phyloP scores from a whole-genome alignment of 2,888 invertebrate genomes.

The Euphydryas editha region DNA sequence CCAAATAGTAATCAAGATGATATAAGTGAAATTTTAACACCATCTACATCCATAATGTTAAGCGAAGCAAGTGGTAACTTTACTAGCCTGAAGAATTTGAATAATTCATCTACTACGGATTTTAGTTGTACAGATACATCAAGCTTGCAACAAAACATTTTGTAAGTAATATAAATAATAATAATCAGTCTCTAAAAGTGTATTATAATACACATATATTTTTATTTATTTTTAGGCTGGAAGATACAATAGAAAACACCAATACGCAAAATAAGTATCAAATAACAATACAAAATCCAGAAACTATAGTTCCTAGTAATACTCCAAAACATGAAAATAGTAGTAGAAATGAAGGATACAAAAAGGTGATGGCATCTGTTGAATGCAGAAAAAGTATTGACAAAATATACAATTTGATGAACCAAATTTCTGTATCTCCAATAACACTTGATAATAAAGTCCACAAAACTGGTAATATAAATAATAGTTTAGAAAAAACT shows the following conservation, averaged over 20 bases:
- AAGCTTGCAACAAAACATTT: conserved; percentile 26
- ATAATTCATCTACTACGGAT: conserved; percentile 45
- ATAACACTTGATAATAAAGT: conserved; percentile 43
- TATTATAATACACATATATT: background rate
- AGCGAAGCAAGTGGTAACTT: conserved; percentile 52
- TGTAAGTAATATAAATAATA: conserved; percentile 25
- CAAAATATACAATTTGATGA: conserved; percentile 70
- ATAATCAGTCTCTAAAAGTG: background rate
- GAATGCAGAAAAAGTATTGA: conserved; percentile 73
- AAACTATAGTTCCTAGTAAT: conserved; percentile 47
- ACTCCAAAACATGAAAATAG: conserved; percentile 37
- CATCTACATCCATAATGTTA: conserved; percentile 55
- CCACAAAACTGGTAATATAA: conserved; percentile 42
- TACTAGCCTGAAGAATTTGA: conserved; percentile 41
- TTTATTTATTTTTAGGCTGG: conserved; percentile 10
- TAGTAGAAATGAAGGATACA: conserved; percentile 15
- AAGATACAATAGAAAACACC: conserved; percentile 2
- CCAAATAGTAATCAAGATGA: conserved; percentile 49
- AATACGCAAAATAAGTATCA: conserved; percentile 13
- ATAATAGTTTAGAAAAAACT: conserved; percentile 14
- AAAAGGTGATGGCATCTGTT: conserved; percentile 50
- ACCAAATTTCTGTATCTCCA: conserved; percentile 53
- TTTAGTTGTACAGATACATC: conserved; percentile 37
- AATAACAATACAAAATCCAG: conserved; percentile 18
- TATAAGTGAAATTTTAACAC: conserved; percentile 47